Base-by-base conservation (phyloP, 2,113 vertebrate species). In the Pseudorhombus dupliciocellatus region DNA sequence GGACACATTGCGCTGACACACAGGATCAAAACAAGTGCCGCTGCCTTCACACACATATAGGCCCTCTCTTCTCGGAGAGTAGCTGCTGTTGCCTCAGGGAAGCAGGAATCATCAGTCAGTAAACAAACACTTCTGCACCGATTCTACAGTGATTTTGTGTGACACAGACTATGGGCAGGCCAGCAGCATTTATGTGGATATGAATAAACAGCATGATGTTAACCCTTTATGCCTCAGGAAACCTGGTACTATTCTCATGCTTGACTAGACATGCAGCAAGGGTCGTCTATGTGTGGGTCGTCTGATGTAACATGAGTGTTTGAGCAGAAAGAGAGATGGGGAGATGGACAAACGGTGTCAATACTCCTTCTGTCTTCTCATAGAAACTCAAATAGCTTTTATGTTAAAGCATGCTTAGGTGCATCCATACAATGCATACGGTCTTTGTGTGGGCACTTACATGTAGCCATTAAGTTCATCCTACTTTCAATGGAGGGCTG, bases 101-200 rank as follows among this genome's bases (percentile, higher is more conserved):
- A 54, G 40, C 80, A 63, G 16, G 71, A 65, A 77, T 75, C 61
- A 77, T 75, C 61, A 61, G 57, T 66, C 11, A 3, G 70, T 73
- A 79, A 87, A 80, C 75, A 86, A 77, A 79, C 71, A 70, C 55
- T 80, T 87, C 64, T 66, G 74, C 74, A 52, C 31, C 89, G 79
- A 88, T 81, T 86, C 64, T 64, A 73, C 76, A 48, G 40, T 90
- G 79, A 89, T 90, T 83, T 59, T 72, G 66, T 78, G 26, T 88
- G 85, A 87, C 85, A 85, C 73, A 71, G 66, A 77, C 77, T 73
- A 54, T 60, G 79, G 75, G 71, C 74, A 69, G 59, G 76, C 88
- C 80, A 51, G 15, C 26, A 48, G 86, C 85, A 31, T 60, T n/a
- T 70, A 85, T 63, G 31, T 59, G 54, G 66, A 77, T 63, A 73